Base-by-base conservation (phyloP, 2,113 vertebrate genomes). In the Cynoglossus semilaevis region DNA sequence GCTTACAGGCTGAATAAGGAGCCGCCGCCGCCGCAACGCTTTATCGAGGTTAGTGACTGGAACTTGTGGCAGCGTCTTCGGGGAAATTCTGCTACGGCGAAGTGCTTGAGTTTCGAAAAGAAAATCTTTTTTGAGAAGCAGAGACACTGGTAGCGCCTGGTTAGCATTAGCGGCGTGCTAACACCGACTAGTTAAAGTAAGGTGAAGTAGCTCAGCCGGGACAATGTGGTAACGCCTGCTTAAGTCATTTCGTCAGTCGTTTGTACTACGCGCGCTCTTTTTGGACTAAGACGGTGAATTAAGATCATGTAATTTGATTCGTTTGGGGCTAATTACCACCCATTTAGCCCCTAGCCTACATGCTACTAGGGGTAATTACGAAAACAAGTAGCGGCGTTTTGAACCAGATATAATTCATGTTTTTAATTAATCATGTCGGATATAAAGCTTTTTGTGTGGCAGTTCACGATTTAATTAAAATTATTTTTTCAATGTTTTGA, bases 1-100 rank as follows among this genome's bases (percentile, higher is more conserved):
- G 66, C 59, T 53, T 16, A 79, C 56, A 54, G 66, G 59, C 72
- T 34, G 60, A 62, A 29, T 45, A 66, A 17, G 56, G 60, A 80
- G 40, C 58, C 55, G 51, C 59, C 11, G 40, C 58, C 55, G 51
- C 59, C 11, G 46, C 16, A 40, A 40, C 40, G 8, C 10, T 16
- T 62, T 35, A 11, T 79, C 4, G 58, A 85, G 78, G 85, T 71
- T 29, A 69, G 85, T 72, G 58, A 6, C 54, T 12, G 46, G 19
- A 4, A 15, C 1, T 15, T 1, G 0, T 2, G 29, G 1, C 2
- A 1, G 17, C 1, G 19, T 12, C 19, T 0, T 1, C n/a, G 2
- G 46, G 15, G 14, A 5, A 0, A 51, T 15, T 8, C 13, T 43
- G 15, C 38, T 12, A 1, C 38, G 38, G n/a, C n/a, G n/a, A n/a